Evolutionary conservation across 2,888 invertebrate species (phyloP).

Genomic region (Drosophila glabriapex): DNA sequence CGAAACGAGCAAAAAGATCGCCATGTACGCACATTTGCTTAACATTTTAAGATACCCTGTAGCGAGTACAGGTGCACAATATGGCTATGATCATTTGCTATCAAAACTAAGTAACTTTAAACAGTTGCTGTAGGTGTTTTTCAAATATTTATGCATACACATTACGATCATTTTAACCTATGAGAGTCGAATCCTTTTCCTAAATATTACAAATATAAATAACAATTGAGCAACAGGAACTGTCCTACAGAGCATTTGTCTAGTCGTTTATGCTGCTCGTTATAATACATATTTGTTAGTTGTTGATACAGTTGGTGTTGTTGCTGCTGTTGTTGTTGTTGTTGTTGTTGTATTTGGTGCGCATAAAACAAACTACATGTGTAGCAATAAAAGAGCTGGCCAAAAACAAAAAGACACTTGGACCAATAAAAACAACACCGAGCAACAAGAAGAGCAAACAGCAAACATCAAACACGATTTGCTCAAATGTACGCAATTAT

Average conservation of each 20-base stretch:
- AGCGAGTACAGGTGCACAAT: neutral
- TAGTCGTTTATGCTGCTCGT: slow-evolving; percentile 15
- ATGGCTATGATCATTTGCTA: neutral
- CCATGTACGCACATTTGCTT: slow-evolving; percentile 65
- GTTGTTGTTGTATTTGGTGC: slow-evolving; percentile 58
- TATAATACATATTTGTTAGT: slow-evolving; percentile 31
- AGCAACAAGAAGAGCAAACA: slow-evolving; percentile 68
- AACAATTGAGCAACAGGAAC: neutral
- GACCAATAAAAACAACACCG: slow-evolving; percentile 72
- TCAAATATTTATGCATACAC: neutral
- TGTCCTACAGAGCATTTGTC: slow-evolving; percentile 9
- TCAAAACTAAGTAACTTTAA: neutral
- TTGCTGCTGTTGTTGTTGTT: slow-evolving; percentile 11
- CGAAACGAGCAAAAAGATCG: slow-evolving; percentile 38
- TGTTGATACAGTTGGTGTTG: slow-evolving; percentile 9
- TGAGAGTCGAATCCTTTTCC: neutral
- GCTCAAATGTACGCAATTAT: slow-evolving; percentile 84
- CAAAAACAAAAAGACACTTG: slow-evolving; percentile 61
- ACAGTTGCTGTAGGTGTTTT: neutral
- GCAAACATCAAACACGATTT: slow-evolving; percentile 84
- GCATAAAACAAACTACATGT: slow-evolving; percentile 75
- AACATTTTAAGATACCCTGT: slow-evolving; percentile 51
- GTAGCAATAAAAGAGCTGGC: slow-evolving; percentile 78
- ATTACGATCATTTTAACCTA: neutral
- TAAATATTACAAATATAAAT: neutral